phyloP scores from a whole-genome alignment of 2,113 vertebrate genomes.

The Colaptes auratus region DNA sequence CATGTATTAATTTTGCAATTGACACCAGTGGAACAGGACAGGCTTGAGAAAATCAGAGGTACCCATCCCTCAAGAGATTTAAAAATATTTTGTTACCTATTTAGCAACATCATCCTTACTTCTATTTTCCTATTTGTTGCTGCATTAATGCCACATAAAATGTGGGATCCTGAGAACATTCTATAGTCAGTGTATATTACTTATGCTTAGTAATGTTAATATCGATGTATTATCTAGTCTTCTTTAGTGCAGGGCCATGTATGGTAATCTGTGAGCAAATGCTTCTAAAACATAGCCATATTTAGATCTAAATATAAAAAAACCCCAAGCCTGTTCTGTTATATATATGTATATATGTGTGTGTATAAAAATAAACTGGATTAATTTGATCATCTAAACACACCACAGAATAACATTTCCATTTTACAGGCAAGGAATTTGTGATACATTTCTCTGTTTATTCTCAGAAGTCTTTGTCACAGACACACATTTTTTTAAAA shows the following conservation, averaged over 20 bases:
- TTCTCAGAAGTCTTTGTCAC: background rate
- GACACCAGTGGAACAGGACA: background rate
- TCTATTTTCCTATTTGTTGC: background rate
- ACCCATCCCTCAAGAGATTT: background rate
- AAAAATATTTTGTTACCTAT: constrained; percentile 15
- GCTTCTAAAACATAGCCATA: constrained; percentile 28
- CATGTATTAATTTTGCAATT: background rate
- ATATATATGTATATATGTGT: background rate
- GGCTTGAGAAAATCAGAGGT: background rate
- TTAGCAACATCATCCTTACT: background rate
- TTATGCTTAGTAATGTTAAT: background rate
- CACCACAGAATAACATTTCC: background rate
- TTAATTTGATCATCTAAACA: background rate
- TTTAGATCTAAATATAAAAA: constrained; percentile 1
- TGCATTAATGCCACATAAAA: background rate
- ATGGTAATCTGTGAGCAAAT: constrained; percentile 19
- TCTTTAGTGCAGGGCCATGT: constrained; percentile 22
- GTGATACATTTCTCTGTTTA: background rate
- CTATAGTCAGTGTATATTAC: background rate
- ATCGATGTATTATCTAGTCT: background rate
- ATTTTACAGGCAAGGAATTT: background rate
- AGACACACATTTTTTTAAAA: background rate
- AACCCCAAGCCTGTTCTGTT: background rate
- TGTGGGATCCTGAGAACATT: background rate
- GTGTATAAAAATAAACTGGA: background rate